Percentiles rank a stretch among this genome's conserved stretches.
phyloP scores from a whole-genome alignment of 2,797 vertebrate genomes.

The Prionace glauca region DNA sequence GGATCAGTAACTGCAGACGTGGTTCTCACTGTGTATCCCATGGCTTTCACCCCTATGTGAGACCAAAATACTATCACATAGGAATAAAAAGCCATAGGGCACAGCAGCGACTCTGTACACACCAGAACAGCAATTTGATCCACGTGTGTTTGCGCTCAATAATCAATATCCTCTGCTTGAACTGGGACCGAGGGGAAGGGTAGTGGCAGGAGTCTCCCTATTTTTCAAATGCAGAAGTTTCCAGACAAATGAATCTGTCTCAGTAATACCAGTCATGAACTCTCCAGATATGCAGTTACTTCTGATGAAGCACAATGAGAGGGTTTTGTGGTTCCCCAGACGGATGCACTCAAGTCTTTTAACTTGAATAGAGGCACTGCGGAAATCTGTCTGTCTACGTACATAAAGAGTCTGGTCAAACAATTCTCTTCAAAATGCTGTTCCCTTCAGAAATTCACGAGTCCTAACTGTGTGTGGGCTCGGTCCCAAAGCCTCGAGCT shows the following conservation, averaged over 20 bases:
- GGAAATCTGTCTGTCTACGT: neutral
- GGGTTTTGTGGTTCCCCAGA: neutral
- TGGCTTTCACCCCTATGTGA: slow-evolving; percentile 99
- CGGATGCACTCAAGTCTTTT: neutral
- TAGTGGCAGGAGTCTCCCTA: neutral
- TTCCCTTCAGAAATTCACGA: neutral
- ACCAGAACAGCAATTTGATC: neutral
- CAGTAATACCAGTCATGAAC: neutral
- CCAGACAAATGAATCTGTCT: neutral
- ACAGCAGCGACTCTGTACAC: slow-evolving; percentile 70
- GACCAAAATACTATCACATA: slow-evolving; percentile 94
- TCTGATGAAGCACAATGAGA: neutral
- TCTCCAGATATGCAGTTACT: neutral
- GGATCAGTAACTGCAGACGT: slow-evolving; percentile 55
- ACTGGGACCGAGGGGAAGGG: neutral
- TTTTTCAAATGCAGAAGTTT: neutral
- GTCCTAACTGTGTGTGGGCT: neutral
- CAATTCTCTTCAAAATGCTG: neutral
- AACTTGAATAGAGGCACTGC: neutral
- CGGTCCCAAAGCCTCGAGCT: neutral
- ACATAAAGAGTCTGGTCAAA: neutral
- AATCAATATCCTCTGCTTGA: neutral
- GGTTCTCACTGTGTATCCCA: slow-evolving; percentile 86
- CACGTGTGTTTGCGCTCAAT: too few species aligned
- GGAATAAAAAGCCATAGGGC: slow-evolving; percentile 99